Percentiles rank a stretch among this genome's conserved stretches.
Evolutionary conservation across 1,140 invertebrate genomes (phyloP).

Genomic region (Pectinophora gossypiella): DNA sequence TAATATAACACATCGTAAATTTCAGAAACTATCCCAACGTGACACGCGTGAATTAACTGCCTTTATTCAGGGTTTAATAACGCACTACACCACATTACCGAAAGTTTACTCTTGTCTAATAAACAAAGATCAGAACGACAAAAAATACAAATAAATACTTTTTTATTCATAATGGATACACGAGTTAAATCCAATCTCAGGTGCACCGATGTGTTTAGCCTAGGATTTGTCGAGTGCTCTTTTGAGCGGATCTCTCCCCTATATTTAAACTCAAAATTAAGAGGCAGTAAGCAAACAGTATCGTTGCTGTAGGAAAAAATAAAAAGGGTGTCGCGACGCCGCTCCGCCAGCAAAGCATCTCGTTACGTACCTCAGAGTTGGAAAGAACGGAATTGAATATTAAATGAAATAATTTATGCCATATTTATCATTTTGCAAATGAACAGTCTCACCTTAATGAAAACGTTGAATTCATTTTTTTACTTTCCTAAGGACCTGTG

Average conservation of each 20-base stretch:
- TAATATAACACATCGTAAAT: slow-evolving; percentile 73
- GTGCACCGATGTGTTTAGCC: slow-evolving; percentile 38
- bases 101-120: background rate
- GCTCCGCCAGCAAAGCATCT: background rate
- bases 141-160: too few species aligned
- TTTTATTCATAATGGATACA: too few species aligned
- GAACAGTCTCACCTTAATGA: slow-evolving; percentile 72
- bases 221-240: slow-evolving; percentile 62
- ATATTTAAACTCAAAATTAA: slow-evolving; percentile 70
- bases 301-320: slow-evolving; percentile 53
- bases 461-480: slow-evolving; percentile 51
- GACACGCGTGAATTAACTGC: slow-evolving; percentile 51
- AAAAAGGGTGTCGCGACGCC: slow-evolving; percentile 57
- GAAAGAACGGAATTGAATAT: slow-evolving; percentile 74
- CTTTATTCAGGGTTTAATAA: slow-evolving; percentile 34
- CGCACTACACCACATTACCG: background rate
- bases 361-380: background rate
- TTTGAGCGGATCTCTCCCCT: slow-evolving; percentile 61
- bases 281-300: slow-evolving; percentile 64
- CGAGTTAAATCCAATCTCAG: too few species aligned
- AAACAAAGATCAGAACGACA: too few species aligned
- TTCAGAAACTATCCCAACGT: slow-evolving; percentile 60
- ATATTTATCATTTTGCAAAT: slow-evolving; percentile 75
- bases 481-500: too few species aligned
- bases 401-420: slow-evolving; percentile 76